phyloP scores from a whole-genome alignment of 92 coral and sea anemone genomes.

The Umimayanthus chanpuru region DNA sequence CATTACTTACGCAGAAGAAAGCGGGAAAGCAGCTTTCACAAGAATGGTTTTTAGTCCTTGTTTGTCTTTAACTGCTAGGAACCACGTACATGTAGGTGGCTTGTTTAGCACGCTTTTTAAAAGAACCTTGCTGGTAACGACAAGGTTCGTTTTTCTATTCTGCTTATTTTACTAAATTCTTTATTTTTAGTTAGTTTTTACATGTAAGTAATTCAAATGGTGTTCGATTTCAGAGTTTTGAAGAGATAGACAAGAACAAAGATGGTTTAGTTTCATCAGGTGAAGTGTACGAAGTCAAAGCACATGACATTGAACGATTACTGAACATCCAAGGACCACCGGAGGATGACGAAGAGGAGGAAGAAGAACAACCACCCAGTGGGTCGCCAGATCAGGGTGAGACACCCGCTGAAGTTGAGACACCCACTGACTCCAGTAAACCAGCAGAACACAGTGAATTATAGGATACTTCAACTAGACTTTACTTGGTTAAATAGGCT shows the following conservation, averaged over 20 bases:
- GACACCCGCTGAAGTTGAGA: conserved; percentile 7
- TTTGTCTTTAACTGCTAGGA: background rate
- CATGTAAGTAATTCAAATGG: background rate
- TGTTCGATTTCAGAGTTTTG: conserved; percentile 60
- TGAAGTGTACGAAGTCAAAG: conserved; percentile 64
- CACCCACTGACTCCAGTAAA: background rate
- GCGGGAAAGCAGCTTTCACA: too few relatives aligned
- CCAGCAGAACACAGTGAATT: conserved; percentile 10
- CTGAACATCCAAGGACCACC: conserved; percentile 22
- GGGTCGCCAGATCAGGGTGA: conserved; percentile 20
- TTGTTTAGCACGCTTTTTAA: too few relatives aligned
- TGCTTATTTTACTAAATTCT: background rate
- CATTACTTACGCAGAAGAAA: background rate
- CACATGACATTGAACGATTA: conserved; percentile 58
- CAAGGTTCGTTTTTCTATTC: background rate
- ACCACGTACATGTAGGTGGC: background rate
- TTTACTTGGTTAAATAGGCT: too few relatives aligned
- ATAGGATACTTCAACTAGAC: background rate
- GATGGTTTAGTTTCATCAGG: conserved; percentile 79
- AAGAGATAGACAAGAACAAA: conserved; percentile 69
- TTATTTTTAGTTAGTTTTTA: background rate
- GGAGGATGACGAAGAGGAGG: conserved; percentile 54
- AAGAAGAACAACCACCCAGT: conserved; percentile 35
- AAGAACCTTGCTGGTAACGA: too few relatives aligned
- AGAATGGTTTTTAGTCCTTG: background rate